A percentile compares a stretch with the other conserved stretches of the same genome.
These are phyloP conservation scores for Helostoma temminkii DNA, from an alignment of 2,797 vertebrate species.

Conservation along the genomic window DNA sequence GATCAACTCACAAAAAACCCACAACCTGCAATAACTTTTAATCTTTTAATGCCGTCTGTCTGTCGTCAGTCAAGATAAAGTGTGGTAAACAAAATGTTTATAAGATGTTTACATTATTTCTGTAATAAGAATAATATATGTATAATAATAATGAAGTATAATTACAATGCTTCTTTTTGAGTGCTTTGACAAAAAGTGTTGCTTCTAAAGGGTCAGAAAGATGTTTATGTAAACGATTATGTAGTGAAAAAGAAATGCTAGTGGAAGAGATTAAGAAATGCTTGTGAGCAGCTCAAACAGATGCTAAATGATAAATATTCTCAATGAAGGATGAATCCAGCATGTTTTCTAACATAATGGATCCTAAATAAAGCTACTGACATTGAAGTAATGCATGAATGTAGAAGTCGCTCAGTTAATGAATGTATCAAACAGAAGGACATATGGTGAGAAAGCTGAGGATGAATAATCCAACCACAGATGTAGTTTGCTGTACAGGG, in stretches of 20 bases:
- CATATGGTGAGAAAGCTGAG: neutral
- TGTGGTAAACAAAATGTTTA: constrained; percentile 30
- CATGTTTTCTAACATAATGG: constrained; percentile 20
- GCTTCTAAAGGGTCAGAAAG: constrained; percentile 64
- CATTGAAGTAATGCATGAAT: constrained; percentile 19
- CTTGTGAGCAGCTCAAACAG: constrained; percentile 36
- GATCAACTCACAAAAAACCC: neutral
- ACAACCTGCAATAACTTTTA: constrained; percentile 2
- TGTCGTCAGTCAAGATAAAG: constrained; percentile 11
- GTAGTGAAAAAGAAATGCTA: constrained; percentile 28
- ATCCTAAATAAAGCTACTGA: constrained; percentile 15
- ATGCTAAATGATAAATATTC: constrained; percentile 34
- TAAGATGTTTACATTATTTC: constrained; percentile 55
- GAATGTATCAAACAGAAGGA: constrained; percentile 16
- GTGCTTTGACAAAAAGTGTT: constrained; percentile 39
- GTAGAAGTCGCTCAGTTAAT: neutral
- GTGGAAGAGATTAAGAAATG: constrained; percentile 22
- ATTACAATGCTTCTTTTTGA: constrained; percentile 25
- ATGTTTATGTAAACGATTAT: constrained; percentile 54
- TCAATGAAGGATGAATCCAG: constrained; percentile 63
- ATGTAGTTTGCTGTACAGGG: constrained; percentile 30
- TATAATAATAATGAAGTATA: constrained; percentile 66
- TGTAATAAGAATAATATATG: constrained; percentile 48
- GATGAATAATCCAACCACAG: constrained; percentile 7
- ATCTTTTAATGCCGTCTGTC: neutral